A percentile compares a stretch with the other conserved stretches of the same genome.
Evolutionary conservation across 2,113 vertebrate genomes (phyloP).

Genomic region (Cyphomyrus plagiostoma): DNA sequence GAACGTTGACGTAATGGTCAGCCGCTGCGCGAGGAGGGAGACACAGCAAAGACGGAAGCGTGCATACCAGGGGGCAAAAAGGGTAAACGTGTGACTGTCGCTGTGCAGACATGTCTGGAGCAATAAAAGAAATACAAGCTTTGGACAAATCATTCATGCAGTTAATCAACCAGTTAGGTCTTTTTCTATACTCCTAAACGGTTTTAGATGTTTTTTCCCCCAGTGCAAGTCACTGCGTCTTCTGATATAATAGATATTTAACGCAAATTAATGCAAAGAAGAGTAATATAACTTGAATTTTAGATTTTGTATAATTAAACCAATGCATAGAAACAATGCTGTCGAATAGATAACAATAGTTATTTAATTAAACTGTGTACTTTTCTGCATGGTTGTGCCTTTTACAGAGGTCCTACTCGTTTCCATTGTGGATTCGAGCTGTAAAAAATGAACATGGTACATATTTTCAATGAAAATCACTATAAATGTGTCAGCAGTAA

Average conservation of each 20-base stretch:
- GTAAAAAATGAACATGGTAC: not conserved
- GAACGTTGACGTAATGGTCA: not conserved
- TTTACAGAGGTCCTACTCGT: not conserved
- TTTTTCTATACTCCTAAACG: not conserved
- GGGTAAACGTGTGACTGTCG: not conserved
- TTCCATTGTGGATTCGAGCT: not conserved
- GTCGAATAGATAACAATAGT: not conserved
- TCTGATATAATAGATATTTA: not conserved
- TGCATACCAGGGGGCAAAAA: not conserved
- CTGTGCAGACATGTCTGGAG: not conserved
- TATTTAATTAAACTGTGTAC: not conserved
- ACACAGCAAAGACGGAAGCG: not conserved
- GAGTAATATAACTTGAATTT: not conserved
- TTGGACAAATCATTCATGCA: not conserved
- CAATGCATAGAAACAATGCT: not conserved
- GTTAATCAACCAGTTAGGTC: not conserved
- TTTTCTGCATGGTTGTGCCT: not conserved
- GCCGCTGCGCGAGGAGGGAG: not conserved
- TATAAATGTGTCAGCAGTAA: not conserved
- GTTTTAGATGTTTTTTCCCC: not conserved
- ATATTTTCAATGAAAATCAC: not conserved
- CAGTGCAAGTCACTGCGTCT: not conserved
- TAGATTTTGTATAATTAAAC: not conserved
- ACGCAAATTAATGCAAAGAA: not conserved
- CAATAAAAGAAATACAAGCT: not conserved